Base-by-base conservation (phyloP, 2,113 vertebrate genomes). In the Serilophus lunatus region DNA sequence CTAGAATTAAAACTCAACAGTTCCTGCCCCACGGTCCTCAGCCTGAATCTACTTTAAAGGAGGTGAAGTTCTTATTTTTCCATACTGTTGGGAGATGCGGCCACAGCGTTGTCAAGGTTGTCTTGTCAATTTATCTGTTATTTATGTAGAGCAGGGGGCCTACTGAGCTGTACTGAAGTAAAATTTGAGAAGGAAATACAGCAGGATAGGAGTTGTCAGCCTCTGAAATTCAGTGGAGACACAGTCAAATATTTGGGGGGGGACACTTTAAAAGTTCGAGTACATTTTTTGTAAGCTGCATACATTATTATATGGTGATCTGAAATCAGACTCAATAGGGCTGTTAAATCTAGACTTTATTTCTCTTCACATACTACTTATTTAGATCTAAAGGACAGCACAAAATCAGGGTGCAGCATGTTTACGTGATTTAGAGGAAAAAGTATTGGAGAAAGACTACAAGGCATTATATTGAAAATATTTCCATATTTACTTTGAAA, bases 101-200 rank as follows among this genome's bases (percentile, higher is more conserved):
- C 76, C 90, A 49, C 69, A 60, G 47, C 1, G 51, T 90, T 85
- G 93, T 94, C 82, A 94, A 94, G 90, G 82, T 75, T 93, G 82
- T 79, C 80, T 71, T 81, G 85, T 86, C 88, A 88, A 93, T 95
- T 92, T 86, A 61, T 50, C 92, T 83, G 71, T 93, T 95, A 90
- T 92, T 96, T 89, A 92, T 84, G 70, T 65, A 96, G 95, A 95
- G 66, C 57, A 72, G 51, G 24, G 36, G 40, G 31, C 56, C 69
- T 92, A 71, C 63, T 68, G 75, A 90, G 53, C 61, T 86, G 54
- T 57, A 72, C 31, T 0, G 9, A 86, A 60, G 53, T 35, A 86
- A 90, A 75, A 71, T 86, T 83, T 88, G 57, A 77, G 56, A 50
- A 75, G 79, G 76, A 93, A 77, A 94, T 59, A 65, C 0, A 47